Conservation (phyloP, 2,888 invertebrate species). For the Omphaloscelis lunosa region DNA sequence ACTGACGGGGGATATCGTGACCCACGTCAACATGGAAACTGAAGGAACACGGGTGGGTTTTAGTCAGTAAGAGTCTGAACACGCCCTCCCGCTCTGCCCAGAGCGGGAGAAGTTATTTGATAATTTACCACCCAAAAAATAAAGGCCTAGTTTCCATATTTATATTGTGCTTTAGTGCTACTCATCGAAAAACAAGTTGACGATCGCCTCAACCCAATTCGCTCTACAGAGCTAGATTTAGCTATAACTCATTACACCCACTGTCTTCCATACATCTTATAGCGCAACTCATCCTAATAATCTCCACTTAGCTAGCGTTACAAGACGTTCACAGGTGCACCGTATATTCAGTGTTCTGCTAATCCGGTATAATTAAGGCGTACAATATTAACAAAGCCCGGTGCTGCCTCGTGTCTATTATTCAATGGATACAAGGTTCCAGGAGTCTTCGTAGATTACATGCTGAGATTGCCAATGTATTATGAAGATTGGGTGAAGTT, state of each 20-base stretch:
- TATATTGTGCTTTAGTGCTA: no score
- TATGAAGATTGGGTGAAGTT: slow-evolving; percentile 59
- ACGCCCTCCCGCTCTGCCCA: no score
- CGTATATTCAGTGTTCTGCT: slow-evolving; percentile 39
- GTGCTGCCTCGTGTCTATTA: slow-evolving; percentile 73
- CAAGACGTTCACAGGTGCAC: slow-evolving; percentile 65
- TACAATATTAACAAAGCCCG: slow-evolving; percentile 67
- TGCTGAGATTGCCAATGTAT: slow-evolving; percentile 70
- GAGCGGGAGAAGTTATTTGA: no score
- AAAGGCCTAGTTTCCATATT: no score
- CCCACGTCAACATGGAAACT: no score
- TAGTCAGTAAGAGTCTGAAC: no score
- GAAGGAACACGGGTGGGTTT: no score
- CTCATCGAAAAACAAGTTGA: not conserved
- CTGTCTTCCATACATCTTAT: slow-evolving; percentile 25
- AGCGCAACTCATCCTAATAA: slow-evolving; percentile 42
- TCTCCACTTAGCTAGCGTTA: slow-evolving; percentile 58
- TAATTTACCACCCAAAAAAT: no score
- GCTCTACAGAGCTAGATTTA: not conserved
- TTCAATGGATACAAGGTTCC: slow-evolving; percentile 71
- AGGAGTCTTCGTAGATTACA: slow-evolving; percentile 63
- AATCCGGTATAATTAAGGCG: slow-evolving; percentile 69
- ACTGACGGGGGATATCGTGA: no score
- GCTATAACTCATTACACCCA: not conserved
- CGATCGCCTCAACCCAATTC: not conserved